Base-by-base conservation (phyloP, 2,888 invertebrate species). In the Pristionchus entomophagus region DNA sequence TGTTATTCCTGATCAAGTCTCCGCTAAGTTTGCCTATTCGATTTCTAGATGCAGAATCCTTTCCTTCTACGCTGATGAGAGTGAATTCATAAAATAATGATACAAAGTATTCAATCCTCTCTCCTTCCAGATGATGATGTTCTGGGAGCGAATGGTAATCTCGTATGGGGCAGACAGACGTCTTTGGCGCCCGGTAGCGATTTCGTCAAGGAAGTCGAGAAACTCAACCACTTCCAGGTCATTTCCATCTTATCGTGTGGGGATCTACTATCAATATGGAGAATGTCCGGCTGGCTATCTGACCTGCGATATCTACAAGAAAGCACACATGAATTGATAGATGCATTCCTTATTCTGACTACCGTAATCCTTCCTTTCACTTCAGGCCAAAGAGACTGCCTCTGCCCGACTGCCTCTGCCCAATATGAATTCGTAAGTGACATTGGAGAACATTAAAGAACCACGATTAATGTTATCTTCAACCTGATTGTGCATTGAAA, bases 141-240 rank as follows among this genome's bases (percentile, higher is more conserved):
- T 22, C 81, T 90, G 78, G 69, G 89, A 77, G 89, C 62, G 26
- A n/a, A n/a, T n/a, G 88, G 86, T 35, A 88, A 86, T 62, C 59
- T 87, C 81, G 89, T 86, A n/a, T 89, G 89, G 89, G 90, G 90
- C 41, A 65, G 87, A 5, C 85, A 87, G 62, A 90, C 90, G 12
- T 88, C 88, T 0, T 32, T 88, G 0, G 86, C 89, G 14, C 90
- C 90, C 32, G 77, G 86, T 41, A 86, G 87, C 1, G 87, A 89
- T 51, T 53, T 86, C 53, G 73, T 86, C 17, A 87, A 87, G 80
- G 87, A 84, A 29, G 86, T 84, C 86, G 17, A 22, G 4, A 73
- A 49, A 45, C 85, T 86, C 17, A 78, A n/a, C 35, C 87, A 87
- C 32, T 62, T 82, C 19, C 35, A 86, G 59, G 59, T 85, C 19